Conservation (phyloP, 2,888 invertebrate genomes). For the Phorcus lineatus region DNA sequence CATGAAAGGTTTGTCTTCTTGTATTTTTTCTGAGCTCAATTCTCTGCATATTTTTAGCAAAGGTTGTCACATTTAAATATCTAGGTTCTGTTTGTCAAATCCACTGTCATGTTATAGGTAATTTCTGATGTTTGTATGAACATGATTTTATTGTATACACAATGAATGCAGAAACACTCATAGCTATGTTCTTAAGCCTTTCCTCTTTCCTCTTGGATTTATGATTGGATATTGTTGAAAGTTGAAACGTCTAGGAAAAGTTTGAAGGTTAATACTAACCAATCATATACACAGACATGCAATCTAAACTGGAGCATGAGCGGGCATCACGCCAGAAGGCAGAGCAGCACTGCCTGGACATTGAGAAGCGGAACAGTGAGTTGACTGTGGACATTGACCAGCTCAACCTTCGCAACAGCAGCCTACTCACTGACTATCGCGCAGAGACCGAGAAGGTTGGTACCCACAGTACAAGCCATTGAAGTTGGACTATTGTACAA, state of each 20-base stretch:
- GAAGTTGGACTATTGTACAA: too few species aligned
- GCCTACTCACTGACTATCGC: slow-evolving; percentile 92
- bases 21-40: too few species aligned
- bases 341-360: slow-evolving; percentile 86
- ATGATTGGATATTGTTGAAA: too few species aligned
- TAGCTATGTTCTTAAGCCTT: too few species aligned
- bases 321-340: slow-evolving; percentile 89
- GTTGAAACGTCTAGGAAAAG: too few species aligned
- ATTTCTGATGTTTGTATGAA: too few species aligned
- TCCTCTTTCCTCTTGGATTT: too few species aligned
- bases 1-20: slow-evolving; percentile 87
- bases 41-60: neutral
- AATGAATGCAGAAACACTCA: too few species aligned
- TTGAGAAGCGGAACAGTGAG: slow-evolving; percentile 95
- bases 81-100: neutral
- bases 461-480: too few species aligned
- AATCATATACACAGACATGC: slow-evolving; percentile 82
- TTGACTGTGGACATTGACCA: slow-evolving; percentile 95
- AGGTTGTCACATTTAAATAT: neutral
- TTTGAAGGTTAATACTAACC: too few species aligned
- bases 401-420: slow-evolving; percentile 89
- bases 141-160: too few species aligned
- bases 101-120: neutral
- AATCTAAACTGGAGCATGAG: slow-evolving; percentile 93
- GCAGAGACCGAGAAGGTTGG: slow-evolving; percentile 89